These are phyloP conservation scores for Aphidius gifuensis DNA, from an alignment of 1,140 invertebrate genomes.

Conservation along the genomic window DNA sequence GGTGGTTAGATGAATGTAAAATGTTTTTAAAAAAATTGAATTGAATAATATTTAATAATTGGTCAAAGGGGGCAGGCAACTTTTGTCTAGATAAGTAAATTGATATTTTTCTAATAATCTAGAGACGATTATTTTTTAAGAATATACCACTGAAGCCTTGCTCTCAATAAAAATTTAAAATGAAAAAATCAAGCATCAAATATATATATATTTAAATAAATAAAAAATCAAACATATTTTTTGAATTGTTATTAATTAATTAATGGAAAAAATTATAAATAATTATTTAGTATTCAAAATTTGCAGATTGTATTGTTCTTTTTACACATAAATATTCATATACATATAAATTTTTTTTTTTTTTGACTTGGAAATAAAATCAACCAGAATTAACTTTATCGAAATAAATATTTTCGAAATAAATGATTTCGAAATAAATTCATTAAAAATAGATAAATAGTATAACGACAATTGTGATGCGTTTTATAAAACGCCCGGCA, in stretches of 20 bases:
- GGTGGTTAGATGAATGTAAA: conserved; percentile 43
- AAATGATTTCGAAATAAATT: no score
- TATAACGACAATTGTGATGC: conserved; percentile 27
- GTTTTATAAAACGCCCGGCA: conserved; percentile 13
- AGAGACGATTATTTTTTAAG: conserved; percentile 51
- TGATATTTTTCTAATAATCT: conserved; percentile 57
- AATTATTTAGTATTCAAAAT: no score
- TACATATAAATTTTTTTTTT: no score
- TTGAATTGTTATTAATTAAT: conserved; percentile 20
- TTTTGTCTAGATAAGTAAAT: conserved; percentile 54
- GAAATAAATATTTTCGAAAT: no score
- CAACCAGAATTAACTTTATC: no score
- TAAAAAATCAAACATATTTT: conserved; percentile 20
- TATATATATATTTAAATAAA: no score
- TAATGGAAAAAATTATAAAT: not conserved
- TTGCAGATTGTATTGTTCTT: no score
- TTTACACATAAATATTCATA: no score
- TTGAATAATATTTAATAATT: conserved; percentile 31
- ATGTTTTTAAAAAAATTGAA: conserved; percentile 15
- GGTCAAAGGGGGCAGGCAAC: conserved; percentile 54
- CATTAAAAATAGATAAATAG: not conserved
- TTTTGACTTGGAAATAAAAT: no score
- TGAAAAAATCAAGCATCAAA: conserved; percentile 7
- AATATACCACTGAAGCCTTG: conserved; percentile 55
- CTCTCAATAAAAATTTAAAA: conserved; percentile 42